Evolutionary conservation across 1,140 invertebrate species (phyloP).

Genomic region (Leguminivora glycinivorella): DNA sequence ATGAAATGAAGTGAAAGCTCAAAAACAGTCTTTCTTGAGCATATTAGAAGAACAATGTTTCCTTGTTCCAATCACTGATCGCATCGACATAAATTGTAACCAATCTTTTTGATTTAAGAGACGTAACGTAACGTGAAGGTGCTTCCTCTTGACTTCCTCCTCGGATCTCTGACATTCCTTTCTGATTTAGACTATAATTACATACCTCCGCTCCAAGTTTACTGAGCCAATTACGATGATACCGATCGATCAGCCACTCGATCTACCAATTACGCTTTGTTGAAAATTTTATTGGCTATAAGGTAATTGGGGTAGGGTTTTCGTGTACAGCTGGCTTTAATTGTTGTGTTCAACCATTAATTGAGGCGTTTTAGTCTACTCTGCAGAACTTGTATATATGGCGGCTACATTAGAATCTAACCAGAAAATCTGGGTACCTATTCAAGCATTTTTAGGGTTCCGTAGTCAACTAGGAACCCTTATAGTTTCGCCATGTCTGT

Average conservation of each 20-base stretch:
- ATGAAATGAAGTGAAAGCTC: not conserved
- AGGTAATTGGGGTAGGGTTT: not conserved
- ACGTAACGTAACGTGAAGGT: slow-evolving; percentile 35
- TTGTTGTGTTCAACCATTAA: not conserved
- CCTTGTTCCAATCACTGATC: slow-evolving; percentile 10
- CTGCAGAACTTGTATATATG: no score
- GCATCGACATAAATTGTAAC: slow-evolving; percentile 11
- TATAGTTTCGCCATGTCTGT: no score
- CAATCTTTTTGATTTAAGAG: slow-evolving; percentile 24
- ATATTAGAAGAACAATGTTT: not conserved
- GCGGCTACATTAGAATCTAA: no score
- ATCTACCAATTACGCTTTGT: slow-evolving; percentile 48
- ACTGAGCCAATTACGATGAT: slow-evolving; percentile 54
- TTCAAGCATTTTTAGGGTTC: no score
- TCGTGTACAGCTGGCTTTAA: not conserved
- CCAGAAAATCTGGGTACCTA: no score
- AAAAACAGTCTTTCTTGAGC: not conserved
- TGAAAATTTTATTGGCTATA: slow-evolving; percentile 34
- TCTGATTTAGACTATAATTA: slow-evolving; percentile 46
- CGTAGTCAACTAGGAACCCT: no score
- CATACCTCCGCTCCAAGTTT: slow-evolving; percentile 45
- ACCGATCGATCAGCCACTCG: slow-evolving; percentile 43
- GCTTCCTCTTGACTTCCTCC: slow-evolving; percentile 43
- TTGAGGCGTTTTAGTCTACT: not conserved
- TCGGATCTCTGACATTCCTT: slow-evolving; percentile 36